Conservation (phyloP, 2,113 vertebrate species). For the Xenopus borealis region DNA sequence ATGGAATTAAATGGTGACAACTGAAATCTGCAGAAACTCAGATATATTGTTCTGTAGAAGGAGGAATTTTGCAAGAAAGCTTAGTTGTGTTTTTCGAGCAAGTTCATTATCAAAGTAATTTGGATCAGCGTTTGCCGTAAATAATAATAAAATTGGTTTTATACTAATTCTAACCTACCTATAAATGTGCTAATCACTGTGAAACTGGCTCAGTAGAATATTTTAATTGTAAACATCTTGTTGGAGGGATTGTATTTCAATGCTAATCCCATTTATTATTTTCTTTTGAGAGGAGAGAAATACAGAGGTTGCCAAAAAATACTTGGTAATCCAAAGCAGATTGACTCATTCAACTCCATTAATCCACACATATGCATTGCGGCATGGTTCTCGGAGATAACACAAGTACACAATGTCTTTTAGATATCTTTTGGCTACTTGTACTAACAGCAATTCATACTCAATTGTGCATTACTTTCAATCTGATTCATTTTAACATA, state of each 20-base stretch:
- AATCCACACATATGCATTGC: conserved; percentile 47
- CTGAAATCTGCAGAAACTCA: conserved; percentile 41
- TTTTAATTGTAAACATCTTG: conserved; percentile 59
- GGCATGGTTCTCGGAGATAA: conserved; percentile 50
- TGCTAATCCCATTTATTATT: conserved; percentile 63
- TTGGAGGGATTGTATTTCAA: conserved; percentile 46
- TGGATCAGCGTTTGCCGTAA: conserved; percentile 76
- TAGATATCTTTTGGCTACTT: too few relatives aligned
- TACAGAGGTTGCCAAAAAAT: conserved; percentile 48
- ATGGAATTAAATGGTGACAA: conserved; percentile 45
- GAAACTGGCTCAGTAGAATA: conserved; percentile 59
- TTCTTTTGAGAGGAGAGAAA: conserved; percentile 45
- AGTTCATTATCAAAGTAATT: conserved; percentile 77
- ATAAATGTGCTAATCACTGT: conserved; percentile 47
- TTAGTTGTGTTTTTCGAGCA: conserved; percentile 58
- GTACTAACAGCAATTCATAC: too few relatives aligned
- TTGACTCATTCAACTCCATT: conserved; percentile 54
- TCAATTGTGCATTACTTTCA: too few relatives aligned
- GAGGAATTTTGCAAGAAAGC: conserved; percentile 62
- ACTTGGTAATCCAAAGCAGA: conserved; percentile 55
- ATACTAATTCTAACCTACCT: conserved; percentile 71
- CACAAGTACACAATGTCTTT: neutral
- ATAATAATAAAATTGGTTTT: conserved; percentile 73
- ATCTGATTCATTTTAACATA: too few relatives aligned
- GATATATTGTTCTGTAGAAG: conserved; percentile 44